These are phyloP conservation scores for Vesta saturnalis DNA, from an alignment of 2,888 invertebrate species.

Conservation along the genomic window DNA sequence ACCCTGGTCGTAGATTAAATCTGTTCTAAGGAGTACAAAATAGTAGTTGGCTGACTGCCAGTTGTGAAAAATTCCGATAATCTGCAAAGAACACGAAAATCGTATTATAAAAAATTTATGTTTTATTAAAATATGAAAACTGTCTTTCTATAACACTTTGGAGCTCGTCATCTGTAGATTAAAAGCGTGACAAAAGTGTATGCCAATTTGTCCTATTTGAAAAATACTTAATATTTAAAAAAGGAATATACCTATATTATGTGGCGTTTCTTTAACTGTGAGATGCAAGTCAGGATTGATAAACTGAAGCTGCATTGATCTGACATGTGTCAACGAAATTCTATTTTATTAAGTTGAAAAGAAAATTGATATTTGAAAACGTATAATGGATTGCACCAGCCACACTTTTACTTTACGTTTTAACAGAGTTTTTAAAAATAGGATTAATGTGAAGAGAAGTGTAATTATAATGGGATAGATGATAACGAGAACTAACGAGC, in stretches of 20 bases:
- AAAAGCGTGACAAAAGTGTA: conserved; percentile 10
- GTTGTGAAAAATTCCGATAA: conserved; percentile 1
- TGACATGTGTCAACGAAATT: too few relatives aligned
- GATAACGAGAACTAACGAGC: conserved; percentile 40
- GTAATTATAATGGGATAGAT: conserved; percentile 36
- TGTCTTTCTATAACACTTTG: neutral
- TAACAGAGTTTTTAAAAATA: neutral
- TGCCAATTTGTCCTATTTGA: neutral
- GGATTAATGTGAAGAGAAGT: conserved; percentile 24
- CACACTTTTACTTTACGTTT: neutral
- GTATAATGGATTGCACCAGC: too few relatives aligned
- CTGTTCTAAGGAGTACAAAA: conserved; percentile 1
- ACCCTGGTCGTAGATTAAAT: conserved; percentile 1
- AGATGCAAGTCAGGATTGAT: too few relatives aligned
- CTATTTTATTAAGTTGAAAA: too few relatives aligned
- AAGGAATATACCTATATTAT: too few relatives aligned
- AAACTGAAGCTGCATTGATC: neutral
- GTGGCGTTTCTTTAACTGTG: too few relatives aligned
- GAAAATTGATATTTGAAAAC: too few relatives aligned
- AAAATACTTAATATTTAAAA: too few relatives aligned
- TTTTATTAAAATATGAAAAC: conserved; percentile 12
- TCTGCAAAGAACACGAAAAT: neutral
- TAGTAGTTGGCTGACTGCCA: neutral
- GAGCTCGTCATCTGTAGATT: neutral
- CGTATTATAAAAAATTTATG: neutral